Base-by-base conservation (phyloP, 92 coral and sea anemone species). In the Epizoanthus fatuus region DNA sequence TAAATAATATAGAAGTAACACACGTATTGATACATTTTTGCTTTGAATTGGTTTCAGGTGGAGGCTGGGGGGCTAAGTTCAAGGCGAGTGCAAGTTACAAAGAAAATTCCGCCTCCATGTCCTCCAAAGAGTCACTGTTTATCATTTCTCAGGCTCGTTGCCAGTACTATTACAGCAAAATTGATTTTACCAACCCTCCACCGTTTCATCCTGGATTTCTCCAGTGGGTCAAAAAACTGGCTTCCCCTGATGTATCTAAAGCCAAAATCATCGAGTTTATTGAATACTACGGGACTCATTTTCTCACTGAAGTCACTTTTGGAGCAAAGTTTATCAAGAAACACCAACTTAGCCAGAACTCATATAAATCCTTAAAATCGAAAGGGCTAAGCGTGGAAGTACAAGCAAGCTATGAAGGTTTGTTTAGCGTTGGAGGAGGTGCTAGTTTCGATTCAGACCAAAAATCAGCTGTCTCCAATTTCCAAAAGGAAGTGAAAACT, bases 201-300 rank as follows among this genome's bases (percentile, higher is more conserved):
- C 94, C 92, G 8, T 84, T 91, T 73, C 90, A 87, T 66, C 92
- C 92, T 5, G 94, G 94, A 15, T 91, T 91, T 75, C 80, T 77
- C 63, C 70, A 52, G 73, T 91, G 89, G 90, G 86, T 86, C n/a
- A 84, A 91, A 70, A 63, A 54, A 64, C 76, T 91, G 40, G 87
- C 85, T 57, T 32, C 66, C 19, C 81, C 88, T 54, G 54, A 53
- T 66, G 60, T 79, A 9, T 39, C 35, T 53, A 20, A 77, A 59
- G 63, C 85, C 62, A 86, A 80, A 16, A 9, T 91, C 66, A 39
- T 79, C 32, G 47, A 78, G 84, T 91, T 91, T 86, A 83, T 87
- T 4, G 66, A 91, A 83, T 91, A 91, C 75, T 91, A 63, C 75
- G 94, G 94, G 66, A 91, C 94, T 63, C 92, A 87, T 84, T 91